phyloP scores from a whole-genome alignment of 1,140 invertebrate genomes.

The Myzus persicae region DNA sequence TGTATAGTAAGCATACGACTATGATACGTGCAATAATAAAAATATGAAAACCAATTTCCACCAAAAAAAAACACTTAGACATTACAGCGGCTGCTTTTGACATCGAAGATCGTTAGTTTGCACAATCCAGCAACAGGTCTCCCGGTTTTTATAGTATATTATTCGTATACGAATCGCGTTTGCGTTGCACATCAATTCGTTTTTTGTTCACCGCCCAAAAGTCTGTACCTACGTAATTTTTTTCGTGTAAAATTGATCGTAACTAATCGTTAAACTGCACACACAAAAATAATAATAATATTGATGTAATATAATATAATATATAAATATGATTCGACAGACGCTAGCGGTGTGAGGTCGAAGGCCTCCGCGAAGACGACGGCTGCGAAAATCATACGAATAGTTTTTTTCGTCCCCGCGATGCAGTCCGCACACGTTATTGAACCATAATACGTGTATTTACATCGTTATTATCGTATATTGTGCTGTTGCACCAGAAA shows the following conservation, averaged over 20 bases:
- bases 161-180: neutral
- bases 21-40: neutral
- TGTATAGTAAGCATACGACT: neutral
- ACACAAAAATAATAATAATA: neutral
- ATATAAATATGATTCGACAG: neutral
- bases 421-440: neutral
- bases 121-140: neutral
- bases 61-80: neutral
- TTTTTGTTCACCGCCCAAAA: neutral
- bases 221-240: neutral
- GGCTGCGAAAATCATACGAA: constrained; percentile 26
- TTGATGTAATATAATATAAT: neutral
- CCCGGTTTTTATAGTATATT: neutral
- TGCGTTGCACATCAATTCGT: neutral
- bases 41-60: constrained; percentile 12
- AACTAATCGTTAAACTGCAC: constrained; percentile 53
- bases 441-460: neutral
- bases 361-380: constrained; percentile 17
- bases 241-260: constrained; percentile 49
- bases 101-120: constrained; percentile 25
- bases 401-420: neutral
- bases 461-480: neutral
- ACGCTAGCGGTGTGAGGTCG: constrained; percentile 29
- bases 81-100: neutral
- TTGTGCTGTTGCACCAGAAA: neutral